phyloP scores from a whole-genome alignment of 2,888 invertebrate species.

The Leptopilina syphax region DNA sequence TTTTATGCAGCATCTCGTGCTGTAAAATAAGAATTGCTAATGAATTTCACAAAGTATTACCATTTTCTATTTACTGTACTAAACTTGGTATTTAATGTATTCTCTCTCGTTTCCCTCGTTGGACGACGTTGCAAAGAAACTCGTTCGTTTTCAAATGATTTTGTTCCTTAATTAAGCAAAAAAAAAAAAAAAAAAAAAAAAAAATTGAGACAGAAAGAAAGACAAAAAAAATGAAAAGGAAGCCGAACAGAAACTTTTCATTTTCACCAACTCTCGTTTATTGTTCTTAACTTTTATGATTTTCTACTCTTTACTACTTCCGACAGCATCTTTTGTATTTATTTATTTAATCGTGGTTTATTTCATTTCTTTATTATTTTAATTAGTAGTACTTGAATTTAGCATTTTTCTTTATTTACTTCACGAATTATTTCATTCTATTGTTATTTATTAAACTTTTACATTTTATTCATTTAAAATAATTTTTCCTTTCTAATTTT shows the following conservation, averaged over 20 bases:
- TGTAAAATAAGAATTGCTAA: slow-evolving; percentile 12
- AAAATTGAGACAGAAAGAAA: too few relatives aligned
- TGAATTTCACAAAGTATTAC: slow-evolving; percentile 21
- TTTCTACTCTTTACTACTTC: neutral
- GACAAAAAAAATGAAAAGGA: neutral
- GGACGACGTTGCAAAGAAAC: neutral
- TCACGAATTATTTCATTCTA: too few relatives aligned
- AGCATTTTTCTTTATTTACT: too few relatives aligned
- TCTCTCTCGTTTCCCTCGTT: neutral
- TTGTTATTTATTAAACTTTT: too few relatives aligned
- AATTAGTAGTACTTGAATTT: too few relatives aligned
- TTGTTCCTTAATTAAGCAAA: slow-evolving; percentile 5
- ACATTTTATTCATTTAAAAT: too few relatives aligned
- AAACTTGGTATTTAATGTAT: slow-evolving; percentile 15
- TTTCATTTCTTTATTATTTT: neutral
- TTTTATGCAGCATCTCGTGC: neutral
- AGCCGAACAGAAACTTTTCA: slow-evolving; percentile 8
- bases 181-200: too few relatives aligned
- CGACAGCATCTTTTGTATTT: neutral
- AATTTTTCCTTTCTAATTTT: too few relatives aligned
- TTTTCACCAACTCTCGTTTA: neutral
- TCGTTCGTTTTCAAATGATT: slow-evolving; percentile 2
- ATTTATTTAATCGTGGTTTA: neutral
- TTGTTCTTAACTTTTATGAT: slow-evolving; percentile 5
- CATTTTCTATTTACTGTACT: slow-evolving; percentile 18